Evolutionary conservation across 2,888 invertebrate species (phyloP).

Genomic region (Phyto melanocephala): DNA sequence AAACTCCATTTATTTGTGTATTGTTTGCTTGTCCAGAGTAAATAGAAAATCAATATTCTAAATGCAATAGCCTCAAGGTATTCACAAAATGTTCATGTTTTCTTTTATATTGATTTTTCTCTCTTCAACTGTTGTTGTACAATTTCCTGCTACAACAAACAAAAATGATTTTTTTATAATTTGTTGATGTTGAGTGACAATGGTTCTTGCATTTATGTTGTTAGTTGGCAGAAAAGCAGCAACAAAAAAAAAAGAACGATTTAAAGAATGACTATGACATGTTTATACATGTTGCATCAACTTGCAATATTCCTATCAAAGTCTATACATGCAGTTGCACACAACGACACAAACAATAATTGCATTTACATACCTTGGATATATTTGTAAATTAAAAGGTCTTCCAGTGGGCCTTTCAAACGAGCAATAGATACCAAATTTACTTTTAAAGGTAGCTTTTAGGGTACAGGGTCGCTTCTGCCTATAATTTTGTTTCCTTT

Average conservation of each 20-base stretch:
- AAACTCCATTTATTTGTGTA: not conserved
- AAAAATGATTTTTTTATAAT: not conserved
- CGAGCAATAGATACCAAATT: no score
- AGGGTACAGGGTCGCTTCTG: no score
- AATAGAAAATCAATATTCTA: slow-evolving; percentile 11
- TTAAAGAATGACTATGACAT: not conserved
- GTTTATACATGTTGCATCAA: not conserved
- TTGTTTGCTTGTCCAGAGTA: slow-evolving; percentile 3
- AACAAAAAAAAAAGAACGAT: not conserved
- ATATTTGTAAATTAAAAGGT: no score
- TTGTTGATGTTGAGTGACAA: not conserved
- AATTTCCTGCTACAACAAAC: not conserved
- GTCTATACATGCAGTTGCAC: not conserved
- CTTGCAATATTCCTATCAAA: not conserved
- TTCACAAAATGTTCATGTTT: not conserved
- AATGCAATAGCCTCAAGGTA: not conserved
- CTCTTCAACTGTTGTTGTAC: not conserved
- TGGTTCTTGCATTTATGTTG: not conserved
- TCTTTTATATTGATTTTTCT: not conserved
- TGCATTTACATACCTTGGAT: not conserved
- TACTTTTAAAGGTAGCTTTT: no score
- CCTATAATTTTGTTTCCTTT: no score
- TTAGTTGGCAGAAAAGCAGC: not conserved
- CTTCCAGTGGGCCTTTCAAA: no score
- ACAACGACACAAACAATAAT: not conserved